Base-by-base conservation (phyloP, 2,113 vertebrate species). In the Mionectes macconnelli region DNA sequence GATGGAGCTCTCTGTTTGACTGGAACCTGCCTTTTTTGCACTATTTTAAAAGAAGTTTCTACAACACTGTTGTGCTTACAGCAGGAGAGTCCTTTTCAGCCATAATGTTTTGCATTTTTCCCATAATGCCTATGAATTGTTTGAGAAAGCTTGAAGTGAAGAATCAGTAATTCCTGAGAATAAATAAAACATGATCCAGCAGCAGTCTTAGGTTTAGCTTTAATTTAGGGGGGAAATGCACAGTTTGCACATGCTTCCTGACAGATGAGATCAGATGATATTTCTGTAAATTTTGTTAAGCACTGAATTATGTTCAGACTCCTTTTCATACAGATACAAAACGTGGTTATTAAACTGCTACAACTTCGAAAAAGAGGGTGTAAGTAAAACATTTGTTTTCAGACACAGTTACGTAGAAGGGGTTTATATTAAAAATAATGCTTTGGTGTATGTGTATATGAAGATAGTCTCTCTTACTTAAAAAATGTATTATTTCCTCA, bases 1-100 rank as follows among this genome's bases (percentile, higher is more conserved):
- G 94, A 49, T 95, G 94, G 81, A 95, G 74, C 84, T 75, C 78
- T 88, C 77, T 56, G 52, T 55, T 76, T 49, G 42, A 44, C 27
- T 28, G 21, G 42, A 37, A n/a, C 56, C 2, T 81, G 21, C 15
- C 20, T 37, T 62, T 62, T 10, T 14, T 42, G 3, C 25, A 14
- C 27, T 44, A 21, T 72, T 83, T 79, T 52, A 31, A 60, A 63
- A 27, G 33, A 8, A 37, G 23, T 18, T 75, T 84, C 60, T 52
- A 53, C 20, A 69, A 9, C 16, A 47, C 37, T 7, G 44, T 64
- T 22, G 57, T 77, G 23, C 31, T 77, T 67, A 33, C 18, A 44
- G 35, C 15, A 28, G 33, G 40, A 62, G 20, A 45, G 37, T 44
- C 15, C 30, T 47, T 85, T 76, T 84, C 59, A 37, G 23, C 28